Evolutionary conservation across 2,888 invertebrate genomes (phyloP), one percentile per base, ranked within the genome.

Genomic region (Ptycholaimellus sp.): DNA sequence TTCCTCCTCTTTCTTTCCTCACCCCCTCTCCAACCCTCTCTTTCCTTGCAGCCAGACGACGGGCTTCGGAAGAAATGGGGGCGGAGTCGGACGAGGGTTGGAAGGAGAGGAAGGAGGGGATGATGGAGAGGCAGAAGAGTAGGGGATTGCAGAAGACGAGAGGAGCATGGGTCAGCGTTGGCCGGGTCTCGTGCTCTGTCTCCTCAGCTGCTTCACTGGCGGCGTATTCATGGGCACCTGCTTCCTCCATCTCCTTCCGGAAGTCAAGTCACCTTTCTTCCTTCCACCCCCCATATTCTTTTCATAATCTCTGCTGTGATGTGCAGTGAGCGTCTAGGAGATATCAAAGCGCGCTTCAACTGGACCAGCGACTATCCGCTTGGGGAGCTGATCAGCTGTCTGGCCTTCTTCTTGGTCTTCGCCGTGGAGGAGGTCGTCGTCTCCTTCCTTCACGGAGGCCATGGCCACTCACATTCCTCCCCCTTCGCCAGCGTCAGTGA

Each of bases 211-310:
- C 51, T 68, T 64, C 51, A 67, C 68, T 22, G 69, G 67, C 9
- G 69, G 69, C 16, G 69, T 70, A 1, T 69, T 69, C 50, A 54
- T 69, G 40, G 67, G 62, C 1, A 68, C 68, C 2, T 68, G 68
- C 42, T 57, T 70, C 28, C 53, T 70, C 30, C 68, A 69, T 48
- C 52, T 70, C 5, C 60, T 69, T 30, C 69, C 69, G 1, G 66
- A 66, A 43, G 65, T 67, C 7, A 36, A 36, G 30, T 52, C 44
- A n/a, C n/a, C 19, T 11, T 33, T 20, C 21, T 33, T 11, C 13
- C 2, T 17, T 11, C 13, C 7, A 33, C 11, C 9, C 2, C 13
- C 18, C 11, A 33, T 19, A 13, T n/a, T 19, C 21, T 32, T 23
- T 36, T 21, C 18, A 32, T 18, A 17, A 16, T 19, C 37, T 37